Base-by-base conservation (phyloP, 2,113 vertebrate species). In the Sorex fumeus region DNA sequence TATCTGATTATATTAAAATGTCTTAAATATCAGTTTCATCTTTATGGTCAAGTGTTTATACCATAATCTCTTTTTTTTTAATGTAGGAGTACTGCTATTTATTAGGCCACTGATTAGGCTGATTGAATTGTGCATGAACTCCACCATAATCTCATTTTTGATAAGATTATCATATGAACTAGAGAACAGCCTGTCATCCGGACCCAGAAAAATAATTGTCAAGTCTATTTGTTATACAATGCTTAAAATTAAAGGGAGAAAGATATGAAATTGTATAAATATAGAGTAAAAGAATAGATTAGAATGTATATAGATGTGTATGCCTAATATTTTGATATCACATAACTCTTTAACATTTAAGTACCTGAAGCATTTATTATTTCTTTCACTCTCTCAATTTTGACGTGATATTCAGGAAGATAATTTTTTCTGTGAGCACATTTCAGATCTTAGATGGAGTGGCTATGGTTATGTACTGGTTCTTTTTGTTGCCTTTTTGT, bases 371-470 rank as follows among this genome's bases (percentile, higher is more conserved):
- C 91, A 66, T 76, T 76, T 93, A 95, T 88, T 27, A 34, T 74
- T 34, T 82, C 50, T 75, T 88, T 34, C 36, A 64, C 28, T 62
- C 90, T 94, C 11, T 6, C 77, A 94, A 47, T 80, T 66, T 75
- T 11, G 36, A 13, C n/a, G n/a, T 67, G 62, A 62, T 43, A 60
- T 96, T 66, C 92, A 97, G 97, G 71, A 95, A 96, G 90, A 92
- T 97, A 57, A 97, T 97, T 74, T 78, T 71, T 90, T 96, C 93
- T 97, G 84, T 76, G 97, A 98, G 86, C 95, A 94, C 6, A 92
- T 72, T 40, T 67, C 80, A 30, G 84, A 84, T 57, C 94, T 86
- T 11, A 74, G 43, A 23, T 94, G 92, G 93, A 95, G 74, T 45
- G 93, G 96, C 13, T 97, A 94, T 47, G 83, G 92, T n/a, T 97